Evolutionary conservation across 2,888 invertebrate species (phyloP).

Genomic region (Dione juno): DNA sequence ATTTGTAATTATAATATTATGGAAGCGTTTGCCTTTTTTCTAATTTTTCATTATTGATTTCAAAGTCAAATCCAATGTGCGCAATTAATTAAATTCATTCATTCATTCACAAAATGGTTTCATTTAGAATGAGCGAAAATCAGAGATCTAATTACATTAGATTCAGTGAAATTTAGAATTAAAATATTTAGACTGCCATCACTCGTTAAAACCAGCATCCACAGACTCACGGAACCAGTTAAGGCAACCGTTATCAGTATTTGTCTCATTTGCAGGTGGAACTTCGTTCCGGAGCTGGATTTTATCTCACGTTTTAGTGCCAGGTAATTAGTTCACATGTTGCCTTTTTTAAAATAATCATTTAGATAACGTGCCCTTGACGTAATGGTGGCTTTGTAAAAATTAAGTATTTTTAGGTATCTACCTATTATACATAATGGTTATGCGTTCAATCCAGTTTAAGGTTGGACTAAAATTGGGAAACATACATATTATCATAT

Average conservation of each 20-base stretch:
- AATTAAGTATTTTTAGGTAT: slow-evolving; percentile 1
- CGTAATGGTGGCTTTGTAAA: neutral
- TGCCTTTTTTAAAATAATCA: slow-evolving; percentile 3
- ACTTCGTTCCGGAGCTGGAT: neutral
- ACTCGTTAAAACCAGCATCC: neutral
- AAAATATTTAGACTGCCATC: neutral
- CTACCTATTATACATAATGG: neutral
- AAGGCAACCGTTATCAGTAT: slow-evolving; percentile 13
- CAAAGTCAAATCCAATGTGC: no score
- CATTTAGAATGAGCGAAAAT: no score
- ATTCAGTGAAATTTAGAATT: no score
- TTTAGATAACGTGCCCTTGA: slow-evolving; percentile 16
- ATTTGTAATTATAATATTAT: no score
- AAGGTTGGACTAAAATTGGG: neutral
- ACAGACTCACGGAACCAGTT: slow-evolving; percentile 5
- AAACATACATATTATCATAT: no score
- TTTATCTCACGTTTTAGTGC: slow-evolving; percentile 25
- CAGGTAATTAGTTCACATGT: slow-evolving; percentile 25
- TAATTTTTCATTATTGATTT: no score
- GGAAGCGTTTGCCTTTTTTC: no score
- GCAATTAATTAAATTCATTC: no score
- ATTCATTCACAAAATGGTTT: no score
- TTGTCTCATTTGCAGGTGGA: slow-evolving; percentile 16
- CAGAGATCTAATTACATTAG: no score
- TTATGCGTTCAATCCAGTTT: neutral